Evolutionary conservation across 2,888 invertebrate species (phyloP), one percentile per base, ranked within the genome.

Genomic region (Cephus nigrinus): DNA sequence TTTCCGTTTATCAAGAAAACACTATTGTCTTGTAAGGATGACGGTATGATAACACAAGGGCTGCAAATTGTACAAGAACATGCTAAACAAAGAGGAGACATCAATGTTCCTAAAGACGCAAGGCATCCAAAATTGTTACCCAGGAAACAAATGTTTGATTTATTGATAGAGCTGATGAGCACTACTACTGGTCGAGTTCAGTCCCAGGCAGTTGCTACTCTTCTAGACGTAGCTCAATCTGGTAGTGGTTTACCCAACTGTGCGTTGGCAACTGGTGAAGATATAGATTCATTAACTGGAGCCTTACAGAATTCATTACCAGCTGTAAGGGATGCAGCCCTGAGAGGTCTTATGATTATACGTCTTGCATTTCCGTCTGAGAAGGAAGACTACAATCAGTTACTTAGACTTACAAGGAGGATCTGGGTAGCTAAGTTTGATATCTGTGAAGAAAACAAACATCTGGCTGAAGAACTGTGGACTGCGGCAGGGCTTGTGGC

Each of bases 391-490:
- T 92, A 92, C 82, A 94, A 93, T 73, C 93, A 93, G 86, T 93
- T 93, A 11, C 92, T 95, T 76, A 91, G 93, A 71, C 92, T 97
- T 73, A 94, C 94, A 68, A 95, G 95, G 84, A 93, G 97, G 76
- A 93, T 98, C 73, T 97, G 97, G 95, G 94, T 98, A 76, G 96
- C 97, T 0, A 95, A 94, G 81, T 97, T 95, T 90, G 98, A 98
- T 92, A 92, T 94, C 0, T 94, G 94, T 11, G 95, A 95, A 69
- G 96, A 96, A 79, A 97, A 97, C 87, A 93, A 95, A 83, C 91
- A 92, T 40, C 92, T 95, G 31, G 95, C 95, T 0, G 92, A 93
- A 32, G 92, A 93, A 73, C 88, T 96, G n/a, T 96, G 96, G 96
- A 91, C 92, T 34, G 89, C 91, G 12, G 92, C 93, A 1, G 88